Evolutionary conservation across 2,888 invertebrate species (phyloP).

Genomic region (Hypercompe scribonia): DNA sequence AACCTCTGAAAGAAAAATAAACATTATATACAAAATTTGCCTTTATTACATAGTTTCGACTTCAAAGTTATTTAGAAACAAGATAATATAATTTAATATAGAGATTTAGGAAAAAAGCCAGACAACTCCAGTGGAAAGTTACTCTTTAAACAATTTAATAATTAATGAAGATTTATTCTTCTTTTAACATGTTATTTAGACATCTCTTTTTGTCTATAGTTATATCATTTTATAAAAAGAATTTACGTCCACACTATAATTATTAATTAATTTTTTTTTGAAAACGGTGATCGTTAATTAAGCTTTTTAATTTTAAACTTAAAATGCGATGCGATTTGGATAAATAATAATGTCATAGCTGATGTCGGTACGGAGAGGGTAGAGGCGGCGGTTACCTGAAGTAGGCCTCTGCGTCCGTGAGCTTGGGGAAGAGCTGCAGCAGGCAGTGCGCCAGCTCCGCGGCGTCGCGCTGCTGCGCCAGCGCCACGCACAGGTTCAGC

Average conservation of each 20-base stretch:
- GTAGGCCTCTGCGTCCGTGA: constrained; percentile 90
- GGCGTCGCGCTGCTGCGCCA: constrained; percentile 85
- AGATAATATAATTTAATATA: neutral
- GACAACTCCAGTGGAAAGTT: too few relatives aligned
- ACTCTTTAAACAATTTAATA: too few relatives aligned
- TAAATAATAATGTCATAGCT: too few relatives aligned
- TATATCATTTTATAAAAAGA: too few relatives aligned
- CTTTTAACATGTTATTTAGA: too few relatives aligned
- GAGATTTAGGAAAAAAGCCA: neutral
- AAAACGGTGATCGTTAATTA: too few relatives aligned
- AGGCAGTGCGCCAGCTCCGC: constrained; percentile 84
- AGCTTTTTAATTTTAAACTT: too few relatives aligned
- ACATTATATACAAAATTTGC: neutral
- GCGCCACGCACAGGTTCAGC: constrained; percentile 90
- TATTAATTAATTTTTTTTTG: too few relatives aligned
- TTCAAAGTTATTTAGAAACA: neutral
- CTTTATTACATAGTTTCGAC: neutral
- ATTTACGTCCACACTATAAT: too few relatives aligned
- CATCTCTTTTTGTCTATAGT: too few relatives aligned
- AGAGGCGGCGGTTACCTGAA: constrained; percentile 77
- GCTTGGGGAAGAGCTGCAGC: constrained; percentile 82
- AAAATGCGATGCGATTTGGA: too few relatives aligned
- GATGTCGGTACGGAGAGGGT: neutral
- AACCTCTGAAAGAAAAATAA: constrained; percentile 79
- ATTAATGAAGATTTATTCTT: too few relatives aligned